Percentiles rank a stretch among this genome's conserved stretches.
Conservation (phyloP, 2,113 vertebrate species). For the Pterophyllum scalare region DNA sequence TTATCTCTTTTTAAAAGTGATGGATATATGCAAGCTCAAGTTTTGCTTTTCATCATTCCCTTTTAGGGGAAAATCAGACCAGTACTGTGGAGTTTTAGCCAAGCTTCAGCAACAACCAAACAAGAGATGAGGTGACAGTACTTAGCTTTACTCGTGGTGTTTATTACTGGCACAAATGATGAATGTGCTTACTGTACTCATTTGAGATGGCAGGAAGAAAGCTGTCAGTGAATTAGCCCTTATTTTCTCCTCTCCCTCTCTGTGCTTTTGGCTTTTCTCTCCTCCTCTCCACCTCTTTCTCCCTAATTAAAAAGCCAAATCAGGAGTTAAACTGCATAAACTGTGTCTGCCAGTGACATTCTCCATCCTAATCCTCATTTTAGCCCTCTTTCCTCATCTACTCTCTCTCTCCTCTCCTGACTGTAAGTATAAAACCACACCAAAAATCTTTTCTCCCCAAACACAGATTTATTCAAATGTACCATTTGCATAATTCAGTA, state of each 20-base stretch:
- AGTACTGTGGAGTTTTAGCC: constrained; percentile 4
- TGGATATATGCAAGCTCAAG: not conserved
- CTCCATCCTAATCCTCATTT: constrained; percentile 60
- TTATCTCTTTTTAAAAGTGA: not conserved
- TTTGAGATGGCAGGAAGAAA: constrained; percentile 33
- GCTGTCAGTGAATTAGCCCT: constrained; percentile 44
- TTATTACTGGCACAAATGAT: constrained; percentile 43
- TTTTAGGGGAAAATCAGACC: constrained; percentile 5
- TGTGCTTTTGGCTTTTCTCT: constrained; percentile 20
- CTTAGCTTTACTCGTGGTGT: constrained; percentile 35
- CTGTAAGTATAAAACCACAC: constrained; percentile 46
- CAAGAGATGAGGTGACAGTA: constrained; percentile 4
- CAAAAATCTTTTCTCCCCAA: constrained; percentile 64
- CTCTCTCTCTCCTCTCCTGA: constrained; percentile 32
- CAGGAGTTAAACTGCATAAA: constrained; percentile 56
- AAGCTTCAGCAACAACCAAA: not conserved
- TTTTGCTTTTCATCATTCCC: not conserved
- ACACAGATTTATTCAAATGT: constrained; percentile 76
- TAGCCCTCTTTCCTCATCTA: constrained; percentile 22
- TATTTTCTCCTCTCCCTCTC: constrained; percentile 27
- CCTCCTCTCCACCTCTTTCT: constrained; percentile 25
- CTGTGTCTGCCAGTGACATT: constrained; percentile 58
- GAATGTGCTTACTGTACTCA: constrained; percentile 23
- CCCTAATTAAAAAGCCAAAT: constrained; percentile 66
- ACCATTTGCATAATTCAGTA: constrained; percentile 74